Evolutionary conservation across 2,113 vertebrate genomes (phyloP), one percentile per base, ranked within the genome.

Genomic region (Ceyx margarethae): DNA sequence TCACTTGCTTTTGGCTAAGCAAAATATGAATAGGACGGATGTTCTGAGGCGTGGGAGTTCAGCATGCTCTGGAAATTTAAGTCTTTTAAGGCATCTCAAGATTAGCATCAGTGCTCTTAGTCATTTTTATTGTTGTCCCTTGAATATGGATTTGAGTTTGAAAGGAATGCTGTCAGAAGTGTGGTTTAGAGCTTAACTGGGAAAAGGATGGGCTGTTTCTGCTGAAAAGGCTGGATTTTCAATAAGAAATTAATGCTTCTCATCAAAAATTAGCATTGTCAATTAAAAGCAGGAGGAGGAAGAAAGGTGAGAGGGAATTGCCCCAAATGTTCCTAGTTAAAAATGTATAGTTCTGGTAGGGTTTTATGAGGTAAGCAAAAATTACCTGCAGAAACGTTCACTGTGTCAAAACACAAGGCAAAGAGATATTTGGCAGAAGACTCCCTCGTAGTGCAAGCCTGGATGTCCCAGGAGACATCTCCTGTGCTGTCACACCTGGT

Each of bases 31-130:
- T 7, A 79, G 23, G 35, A 17, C 22, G 35, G 60, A 19, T 23
- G 80, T 87, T 64, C 65, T n/a, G 28, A 37, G 40, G 18, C 25
- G 28, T 28, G 14, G 28, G 42, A 80, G 35, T 8, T 80, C 10
- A 42, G 17, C 7, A 7, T 13, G 22, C n/a, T 85, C 51, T 85
- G 61, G 64, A 81, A 71, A 64, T n/a, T 6, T 33, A 69, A 17
- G 5, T 33, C 10, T 76, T 79, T 19, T 28, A 54, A 3, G 5
- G n/a, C 6, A 28, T 31, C 43, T 78, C 14, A 20, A 83, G 25
- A 37, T 66, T 37, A 42, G 13, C 19, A 8, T 9, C 0, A 0
- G 69, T 86, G 45, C 5, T 25, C 11, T 50, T 18, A 2, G 4
- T 50, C 0, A 0, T 46, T 93, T 60, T 62, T 31, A 4, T 35